phyloP scores from a whole-genome alignment of 1,140 invertebrate genomes.

The Pseudomyrmex flavicornis region DNA sequence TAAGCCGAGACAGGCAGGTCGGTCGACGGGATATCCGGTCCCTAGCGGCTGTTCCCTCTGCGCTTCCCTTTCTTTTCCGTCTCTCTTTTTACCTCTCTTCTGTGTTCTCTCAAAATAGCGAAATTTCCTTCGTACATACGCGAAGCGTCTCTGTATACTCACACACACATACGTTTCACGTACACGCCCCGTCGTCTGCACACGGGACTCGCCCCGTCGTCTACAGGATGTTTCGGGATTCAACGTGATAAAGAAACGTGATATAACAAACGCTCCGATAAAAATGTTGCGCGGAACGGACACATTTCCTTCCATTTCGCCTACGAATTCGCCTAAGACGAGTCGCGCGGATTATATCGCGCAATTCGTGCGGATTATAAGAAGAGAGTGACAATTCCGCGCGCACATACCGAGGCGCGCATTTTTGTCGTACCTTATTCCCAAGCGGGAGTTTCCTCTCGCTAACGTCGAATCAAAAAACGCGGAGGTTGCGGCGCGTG shows the following conservation, averaged over 20 bases:
- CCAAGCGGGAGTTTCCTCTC: background rate
- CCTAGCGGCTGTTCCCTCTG: constrained; percentile 40
- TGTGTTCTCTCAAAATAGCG: constrained; percentile 16
- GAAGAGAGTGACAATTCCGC: background rate
- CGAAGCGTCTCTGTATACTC: background rate
- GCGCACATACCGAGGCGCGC: constrained; percentile 15
- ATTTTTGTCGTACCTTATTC: constrained; percentile 21
- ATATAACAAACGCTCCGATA: background rate
- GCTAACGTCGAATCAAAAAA: constrained; percentile 41
- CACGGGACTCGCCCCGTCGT: background rate
- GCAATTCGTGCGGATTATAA: constrained; percentile 10
- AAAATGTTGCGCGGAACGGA: background rate
- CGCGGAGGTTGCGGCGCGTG: background rate
- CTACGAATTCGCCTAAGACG: background rate
- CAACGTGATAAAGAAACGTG: background rate
- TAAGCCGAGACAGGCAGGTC: constrained; percentile 56
- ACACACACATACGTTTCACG: background rate
- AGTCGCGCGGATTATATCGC: too few relatives aligned
- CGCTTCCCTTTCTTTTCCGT: background rate
- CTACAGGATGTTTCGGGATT: background rate
- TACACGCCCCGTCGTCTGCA: too few relatives aligned
- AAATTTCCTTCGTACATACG: constrained; percentile 24
- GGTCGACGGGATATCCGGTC: constrained; percentile 55
- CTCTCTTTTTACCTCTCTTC: background rate
- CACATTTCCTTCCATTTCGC: too few relatives aligned